Percentiles rank a stretch among this genome's conserved stretches.
These are phyloP conservation scores for Callopanchax toddi DNA, from an alignment of 2,113 vertebrate genomes.

Conservation along the genomic window DNA sequence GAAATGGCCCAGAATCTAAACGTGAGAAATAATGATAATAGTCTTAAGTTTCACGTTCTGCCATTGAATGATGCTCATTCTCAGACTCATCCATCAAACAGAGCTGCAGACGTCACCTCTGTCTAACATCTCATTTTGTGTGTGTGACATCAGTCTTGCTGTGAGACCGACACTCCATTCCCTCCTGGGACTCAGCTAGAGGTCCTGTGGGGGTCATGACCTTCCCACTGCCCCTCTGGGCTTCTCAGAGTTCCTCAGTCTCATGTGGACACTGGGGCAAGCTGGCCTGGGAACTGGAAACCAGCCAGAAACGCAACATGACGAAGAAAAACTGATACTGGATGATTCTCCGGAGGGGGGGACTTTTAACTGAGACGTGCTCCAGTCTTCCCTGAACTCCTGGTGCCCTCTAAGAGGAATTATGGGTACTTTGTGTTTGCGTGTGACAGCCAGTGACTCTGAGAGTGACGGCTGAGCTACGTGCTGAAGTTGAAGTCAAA, in stretches of 20 bases:
- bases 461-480: slow-evolving; percentile 44
- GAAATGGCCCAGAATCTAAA: neutral
- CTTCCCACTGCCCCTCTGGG: slow-evolving; percentile 75
- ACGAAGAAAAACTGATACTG: slow-evolving; percentile 17
- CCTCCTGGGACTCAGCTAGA: slow-evolving; percentile 50
- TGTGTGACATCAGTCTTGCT: slow-evolving; percentile 72
- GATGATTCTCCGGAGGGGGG: slow-evolving; percentile 16
- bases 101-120: slow-evolving; percentile 48
- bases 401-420: slow-evolving; percentile 4
- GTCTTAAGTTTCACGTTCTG: neutral
- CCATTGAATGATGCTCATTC: neutral
- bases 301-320: slow-evolving; percentile 45
- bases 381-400: slow-evolving; percentile 46
- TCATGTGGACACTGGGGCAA: slow-evolving; percentile 47
- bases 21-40: too few relatives aligned
- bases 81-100: slow-evolving; percentile 38
- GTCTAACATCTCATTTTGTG: slow-evolving; percentile 55
- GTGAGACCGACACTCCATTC: slow-evolving; percentile 65
- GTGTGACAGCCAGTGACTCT: slow-evolving; percentile 36
- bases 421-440: slow-evolving; percentile 3
- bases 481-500: slow-evolving; percentile 14
- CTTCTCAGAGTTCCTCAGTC: slow-evolving; percentile 70
- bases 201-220: slow-evolving; percentile 66
- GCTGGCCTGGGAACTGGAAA: slow-evolving; percentile 77
- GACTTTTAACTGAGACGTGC: neutral